Conservation (phyloP, 2,888 invertebrate species). For the Xestia sexstrigata region DNA sequence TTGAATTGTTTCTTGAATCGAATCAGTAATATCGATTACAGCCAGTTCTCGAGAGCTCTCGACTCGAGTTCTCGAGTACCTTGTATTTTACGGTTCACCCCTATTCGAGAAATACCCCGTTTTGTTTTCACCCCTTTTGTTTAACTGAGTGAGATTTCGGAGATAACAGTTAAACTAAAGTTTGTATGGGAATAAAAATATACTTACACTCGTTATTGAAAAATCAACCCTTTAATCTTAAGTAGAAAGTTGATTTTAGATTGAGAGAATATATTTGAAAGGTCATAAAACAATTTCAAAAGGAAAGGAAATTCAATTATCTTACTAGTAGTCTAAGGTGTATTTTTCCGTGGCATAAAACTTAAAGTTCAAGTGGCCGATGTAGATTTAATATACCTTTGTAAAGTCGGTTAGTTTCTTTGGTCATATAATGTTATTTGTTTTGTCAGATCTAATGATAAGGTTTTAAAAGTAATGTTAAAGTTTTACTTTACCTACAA, state of each 20-base stretch:
- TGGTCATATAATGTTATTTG: constrained; percentile 62
- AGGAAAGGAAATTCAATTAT: not conserved
- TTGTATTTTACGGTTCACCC: constrained; percentile 39
- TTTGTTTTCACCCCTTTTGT: constrained; percentile 64
- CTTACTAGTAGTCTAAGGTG: accelerated
- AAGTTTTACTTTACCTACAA: constrained; percentile 16
- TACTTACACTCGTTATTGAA: not conserved
- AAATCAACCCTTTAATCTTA: not conserved
- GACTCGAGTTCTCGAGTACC: constrained; percentile 31
- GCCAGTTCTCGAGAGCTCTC: constrained; percentile 52
- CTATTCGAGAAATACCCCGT: constrained; percentile 39
- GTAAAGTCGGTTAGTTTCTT: constrained; percentile 60
- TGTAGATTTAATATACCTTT: constrained; percentile 24
- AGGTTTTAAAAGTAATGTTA: constrained; percentile 37
- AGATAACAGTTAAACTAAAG: constrained; percentile 55
- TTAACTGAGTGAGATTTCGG: constrained; percentile 47
- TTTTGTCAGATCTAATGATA: constrained; percentile 59
- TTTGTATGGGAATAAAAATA: constrained; percentile 20
- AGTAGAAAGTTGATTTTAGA: constrained; percentile 2
- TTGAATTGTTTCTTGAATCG: constrained; percentile 52
- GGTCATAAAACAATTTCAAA: not conserved
- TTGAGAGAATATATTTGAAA: not conserved
- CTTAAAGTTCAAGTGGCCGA: constrained; percentile 6
- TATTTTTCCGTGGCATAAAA: not conserved
- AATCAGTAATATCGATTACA: constrained; percentile 83